phyloP scores from a whole-genome alignment of 2,113 vertebrate genomes.

The Theristicus caerulescens region DNA sequence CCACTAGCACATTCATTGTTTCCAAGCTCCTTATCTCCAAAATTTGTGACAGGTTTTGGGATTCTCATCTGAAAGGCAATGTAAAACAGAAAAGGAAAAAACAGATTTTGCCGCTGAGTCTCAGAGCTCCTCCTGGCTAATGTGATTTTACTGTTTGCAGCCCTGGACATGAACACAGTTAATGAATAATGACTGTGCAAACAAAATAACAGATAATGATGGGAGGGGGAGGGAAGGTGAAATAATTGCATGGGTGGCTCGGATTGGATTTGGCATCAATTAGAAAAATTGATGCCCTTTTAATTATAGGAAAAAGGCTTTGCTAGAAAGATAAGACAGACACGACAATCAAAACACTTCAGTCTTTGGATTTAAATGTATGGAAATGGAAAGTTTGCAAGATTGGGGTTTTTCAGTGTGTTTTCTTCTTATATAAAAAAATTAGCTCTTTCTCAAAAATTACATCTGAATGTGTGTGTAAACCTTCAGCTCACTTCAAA shows the following conservation, averaged over 20 bases:
- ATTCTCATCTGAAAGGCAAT: neutral
- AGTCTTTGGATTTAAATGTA: neutral
- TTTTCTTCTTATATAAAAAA: neutral
- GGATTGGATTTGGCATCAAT: conserved; percentile 13
- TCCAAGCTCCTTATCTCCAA: neutral
- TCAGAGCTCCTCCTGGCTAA: neutral
- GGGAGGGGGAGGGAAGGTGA: neutral
- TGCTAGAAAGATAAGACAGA: neutral
- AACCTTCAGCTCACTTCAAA: neutral
- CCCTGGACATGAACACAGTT: neutral
- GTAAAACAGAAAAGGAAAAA: neutral
- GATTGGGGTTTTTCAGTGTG: neutral
- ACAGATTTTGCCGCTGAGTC: neutral
- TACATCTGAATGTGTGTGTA: neutral
- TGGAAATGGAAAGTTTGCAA: neutral
- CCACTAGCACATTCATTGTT: neutral
- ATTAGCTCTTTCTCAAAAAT: neutral
- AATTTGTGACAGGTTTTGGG: neutral
- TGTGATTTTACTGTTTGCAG: conserved; percentile 6
- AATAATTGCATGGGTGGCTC: neutral
- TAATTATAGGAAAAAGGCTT: conserved; percentile 42
- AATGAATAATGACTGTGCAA: conserved; percentile 47
- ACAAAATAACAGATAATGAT: conserved; percentile 55
- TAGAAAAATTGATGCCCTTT: conserved; percentile 17
- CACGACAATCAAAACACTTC: neutral